These are phyloP conservation scores for Rhingia campestris DNA, from an alignment of 2,888 invertebrate genomes.

Conservation along the genomic window DNA sequence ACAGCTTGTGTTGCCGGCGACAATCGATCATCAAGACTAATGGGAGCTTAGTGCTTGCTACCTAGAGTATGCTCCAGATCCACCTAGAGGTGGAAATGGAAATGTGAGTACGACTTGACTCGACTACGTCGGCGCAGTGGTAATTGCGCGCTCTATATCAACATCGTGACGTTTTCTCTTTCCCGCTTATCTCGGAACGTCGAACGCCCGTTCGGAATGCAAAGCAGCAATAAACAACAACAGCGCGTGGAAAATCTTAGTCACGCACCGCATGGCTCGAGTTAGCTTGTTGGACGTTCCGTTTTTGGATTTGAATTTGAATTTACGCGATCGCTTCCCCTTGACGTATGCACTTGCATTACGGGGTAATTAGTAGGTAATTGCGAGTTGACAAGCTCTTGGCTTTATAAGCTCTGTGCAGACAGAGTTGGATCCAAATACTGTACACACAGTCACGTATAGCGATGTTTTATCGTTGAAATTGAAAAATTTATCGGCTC, in stretches of 20 bases:
- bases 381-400: slow-evolving; percentile 44
- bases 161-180: slow-evolving; percentile 61
- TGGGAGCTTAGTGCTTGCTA: slow-evolving; percentile 55
- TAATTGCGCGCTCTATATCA: slow-evolving; percentile 66
- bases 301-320: slow-evolving; percentile 48
- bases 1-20: slow-evolving; percentile 51
- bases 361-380: slow-evolving; percentile 51
- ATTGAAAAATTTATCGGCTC: slow-evolving; percentile 23
- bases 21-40: slow-evolving; percentile 70
- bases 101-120: slow-evolving; percentile 34
- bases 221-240: slow-evolving; percentile 34
- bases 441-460: slow-evolving; percentile 23
- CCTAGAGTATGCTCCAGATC: slow-evolving; percentile 52
- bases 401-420: not conserved
- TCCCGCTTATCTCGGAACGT: slow-evolving; percentile 36
- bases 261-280: slow-evolving; percentile 50
- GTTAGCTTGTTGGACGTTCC: slow-evolving; percentile 42
- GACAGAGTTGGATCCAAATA: slow-evolving; percentile 34
- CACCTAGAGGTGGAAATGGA: slow-evolving; percentile 36
- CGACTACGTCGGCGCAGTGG: slow-evolving; percentile 66
- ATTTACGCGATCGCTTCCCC: slow-evolving; percentile 49
- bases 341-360: slow-evolving; percentile 40
- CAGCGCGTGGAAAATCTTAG: slow-evolving; percentile 18
- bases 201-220: slow-evolving; percentile 35
- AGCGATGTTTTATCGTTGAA: slow-evolving; percentile 17